Conservation (phyloP, 1,140 invertebrate genomes). For the Mamestra configurata region DNA sequence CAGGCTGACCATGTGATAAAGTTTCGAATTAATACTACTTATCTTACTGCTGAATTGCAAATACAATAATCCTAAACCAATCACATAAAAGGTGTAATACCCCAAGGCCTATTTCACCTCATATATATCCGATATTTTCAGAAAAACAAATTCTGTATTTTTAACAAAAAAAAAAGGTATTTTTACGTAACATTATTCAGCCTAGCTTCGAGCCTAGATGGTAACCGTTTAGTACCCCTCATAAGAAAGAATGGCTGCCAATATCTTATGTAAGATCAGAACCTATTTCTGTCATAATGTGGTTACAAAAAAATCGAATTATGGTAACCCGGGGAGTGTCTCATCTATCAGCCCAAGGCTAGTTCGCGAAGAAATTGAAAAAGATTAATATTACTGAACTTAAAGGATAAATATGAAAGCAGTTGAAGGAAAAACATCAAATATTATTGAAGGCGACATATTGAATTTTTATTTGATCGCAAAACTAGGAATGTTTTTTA, state of each 20-base stretch:
- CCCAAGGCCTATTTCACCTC: background rate
- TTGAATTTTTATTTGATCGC: too few relatives aligned
- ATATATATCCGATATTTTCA: background rate
- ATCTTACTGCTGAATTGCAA: too few relatives aligned
- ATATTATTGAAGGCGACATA: too few relatives aligned
- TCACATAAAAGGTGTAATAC: background rate
- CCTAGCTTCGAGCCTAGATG: background rate
- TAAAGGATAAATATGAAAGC: background rate
- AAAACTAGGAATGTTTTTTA: too few relatives aligned
- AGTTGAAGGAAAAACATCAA: background rate
- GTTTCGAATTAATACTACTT: too few relatives aligned
- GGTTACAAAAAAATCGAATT: background rate
- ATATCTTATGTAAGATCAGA: slow-evolving; percentile 10
- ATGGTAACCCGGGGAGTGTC: background rate
- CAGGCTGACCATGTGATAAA: too few relatives aligned
- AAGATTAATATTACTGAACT: background rate
- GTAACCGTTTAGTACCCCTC: slow-evolving; percentile 12
- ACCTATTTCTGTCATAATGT: background rate
- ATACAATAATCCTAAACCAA: background rate
- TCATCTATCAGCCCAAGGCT: background rate
- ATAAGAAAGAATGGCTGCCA: slow-evolving; percentile 2
- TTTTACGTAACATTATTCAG: background rate
- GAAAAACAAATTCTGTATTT: background rate
- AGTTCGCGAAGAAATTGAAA: background rate
- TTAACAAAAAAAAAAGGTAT: background rate